Evolutionary conservation across 2,888 invertebrate genomes (phyloP).

Genomic region (Serripes groenlandicus): DNA sequence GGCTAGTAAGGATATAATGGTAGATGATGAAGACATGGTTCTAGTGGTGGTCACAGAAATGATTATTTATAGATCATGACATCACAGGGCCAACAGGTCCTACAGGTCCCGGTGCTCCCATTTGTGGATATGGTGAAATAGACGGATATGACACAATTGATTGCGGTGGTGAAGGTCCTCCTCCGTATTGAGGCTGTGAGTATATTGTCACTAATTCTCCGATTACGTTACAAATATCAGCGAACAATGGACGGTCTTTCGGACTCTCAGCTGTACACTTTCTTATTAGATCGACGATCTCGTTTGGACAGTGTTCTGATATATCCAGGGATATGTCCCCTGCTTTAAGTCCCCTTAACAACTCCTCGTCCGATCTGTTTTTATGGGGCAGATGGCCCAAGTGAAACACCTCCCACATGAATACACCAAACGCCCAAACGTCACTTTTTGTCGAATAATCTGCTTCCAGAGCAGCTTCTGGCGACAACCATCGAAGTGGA

Average conservation of each 20-base stretch:
- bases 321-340: constrained; percentile 75
- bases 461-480: constrained; percentile 95
- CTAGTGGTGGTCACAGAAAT: too few species aligned
- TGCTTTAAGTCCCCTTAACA: constrained; percentile 86
- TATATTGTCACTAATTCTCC: constrained; percentile 81
- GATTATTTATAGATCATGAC: too few species aligned
- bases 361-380: constrained; percentile 92
- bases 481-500: constrained; percentile 95
- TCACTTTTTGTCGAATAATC: constrained; percentile 97
- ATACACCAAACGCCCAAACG: constrained; percentile 95
- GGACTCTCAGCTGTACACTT: constrained; percentile 85
- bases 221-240: constrained; percentile 83
- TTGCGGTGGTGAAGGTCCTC: constrained; percentile 1
- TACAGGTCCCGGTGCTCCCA: background rate
- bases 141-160: constrained; percentile 9
- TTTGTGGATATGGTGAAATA: background rate
- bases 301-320: constrained; percentile 81
- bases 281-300: constrained; percentile 80
- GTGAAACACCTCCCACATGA: constrained; percentile 95
- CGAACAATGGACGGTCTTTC: constrained; percentile 86
- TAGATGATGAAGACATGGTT: too few species aligned
- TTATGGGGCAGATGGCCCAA: constrained; percentile 93
- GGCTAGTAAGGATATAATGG: too few species aligned
- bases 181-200: constrained; percentile 48
- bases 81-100: constrained; percentile 4